Evolutionary conservation across 2,797 vertebrate species (phyloP).

Genomic region (Falco novaeseelandiae): DNA sequence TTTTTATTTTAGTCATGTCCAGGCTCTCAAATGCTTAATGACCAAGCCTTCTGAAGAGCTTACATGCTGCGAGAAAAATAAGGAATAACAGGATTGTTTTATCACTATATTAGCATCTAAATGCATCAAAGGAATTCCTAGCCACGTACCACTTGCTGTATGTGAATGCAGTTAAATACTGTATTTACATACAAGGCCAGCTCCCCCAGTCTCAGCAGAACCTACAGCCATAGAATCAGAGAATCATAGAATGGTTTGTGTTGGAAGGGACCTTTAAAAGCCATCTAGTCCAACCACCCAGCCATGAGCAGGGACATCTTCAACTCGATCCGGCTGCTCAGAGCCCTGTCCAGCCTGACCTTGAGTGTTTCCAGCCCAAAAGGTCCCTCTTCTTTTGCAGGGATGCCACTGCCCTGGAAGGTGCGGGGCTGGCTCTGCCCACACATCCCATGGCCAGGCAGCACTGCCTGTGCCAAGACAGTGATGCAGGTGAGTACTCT

Average conservation of each 20-base stretch:
- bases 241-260: background rate
- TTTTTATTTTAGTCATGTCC: background rate
- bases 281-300: background rate
- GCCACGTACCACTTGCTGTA: background rate
- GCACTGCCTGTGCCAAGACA: background rate
- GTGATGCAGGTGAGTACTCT: background rate
- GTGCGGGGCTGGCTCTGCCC: background rate
- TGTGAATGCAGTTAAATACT: background rate
- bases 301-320: background rate
- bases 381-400: background rate
- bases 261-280: background rate
- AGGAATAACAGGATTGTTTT: background rate
- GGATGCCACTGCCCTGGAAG: background rate
- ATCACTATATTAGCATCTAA: background rate
- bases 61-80: background rate
- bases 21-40: background rate
- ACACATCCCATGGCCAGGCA: fast-evolving
- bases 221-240: background rate
- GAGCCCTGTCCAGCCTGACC: background rate
- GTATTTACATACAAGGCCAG: background rate
- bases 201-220: background rate
- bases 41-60: background rate
- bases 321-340: background rate
- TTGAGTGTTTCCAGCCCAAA: background rate
- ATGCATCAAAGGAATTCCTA: background rate